Base-by-base conservation (phyloP, 1,140 invertebrate species). In the Brachystomella parvula region DNA sequence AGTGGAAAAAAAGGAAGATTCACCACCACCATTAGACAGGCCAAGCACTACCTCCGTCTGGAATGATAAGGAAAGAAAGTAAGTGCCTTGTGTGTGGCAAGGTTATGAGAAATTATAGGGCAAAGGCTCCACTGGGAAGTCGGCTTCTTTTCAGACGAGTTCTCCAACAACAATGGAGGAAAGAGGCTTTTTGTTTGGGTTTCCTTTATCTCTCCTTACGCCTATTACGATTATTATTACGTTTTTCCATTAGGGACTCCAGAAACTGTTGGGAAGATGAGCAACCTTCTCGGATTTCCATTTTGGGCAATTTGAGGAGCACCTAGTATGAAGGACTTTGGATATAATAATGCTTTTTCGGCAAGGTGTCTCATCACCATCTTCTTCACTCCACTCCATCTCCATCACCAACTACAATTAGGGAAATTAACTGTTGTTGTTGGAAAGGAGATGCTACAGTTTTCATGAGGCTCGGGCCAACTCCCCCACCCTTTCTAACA, bases 391-490 rank as follows among this genome's bases (percentile, higher is more conserved):
- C n/a, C n/a, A n/a, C n/a, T n/a, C n/a, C n/a, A n/a, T n/a, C n/a
- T n/a, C n/a, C 49, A 53, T 15, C 49, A 15, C 49, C 24, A 3
- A 15, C 12, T 6, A 53, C 49, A 53, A 12, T 53, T 53, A 53
- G 49, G 49, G 49, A 53, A 53, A 53, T 53, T 53, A 53, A 53
- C 49, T 53, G 49, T 53, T 53, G 6, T 24, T 15, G 6, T 15
- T 15, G 12, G 24, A 24, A 19, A 53, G 49, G 49, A 44, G n/a
- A n/a, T n/a, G n/a, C n/a, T n/a, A n/a, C n/a, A n/a, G n/a, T n/a
- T n/a, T n/a, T n/a, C n/a, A n/a, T n/a, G n/a, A n/a, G n/a, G n/a
- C n/a, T n/a, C n/a, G n/a, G n/a, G n/a, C n/a, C n/a, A n/a, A n/a
- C n/a, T n/a, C n/a, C n/a, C n/a, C n/a, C n/a, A n/a, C n/a, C n/a